These are phyloP conservation scores for Chascanopsetta lugubris DNA, from an alignment of 2,113 vertebrate species.

Conservation along the genomic window DNA sequence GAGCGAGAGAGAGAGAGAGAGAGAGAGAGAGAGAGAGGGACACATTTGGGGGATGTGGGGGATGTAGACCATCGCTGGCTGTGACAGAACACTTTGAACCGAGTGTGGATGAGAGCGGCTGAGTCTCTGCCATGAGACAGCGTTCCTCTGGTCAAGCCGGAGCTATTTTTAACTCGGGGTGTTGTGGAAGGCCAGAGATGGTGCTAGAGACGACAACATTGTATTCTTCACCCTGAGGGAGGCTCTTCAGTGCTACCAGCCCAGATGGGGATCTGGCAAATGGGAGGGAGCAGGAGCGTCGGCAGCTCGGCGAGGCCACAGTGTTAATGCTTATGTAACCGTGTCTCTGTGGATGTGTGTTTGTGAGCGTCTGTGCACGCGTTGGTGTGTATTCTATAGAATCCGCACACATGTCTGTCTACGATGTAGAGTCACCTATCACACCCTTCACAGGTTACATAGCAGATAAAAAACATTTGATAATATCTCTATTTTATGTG, in stretches of 20 bases:
- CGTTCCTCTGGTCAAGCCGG: conserved; percentile 34
- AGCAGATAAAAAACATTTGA: too few relatives aligned
- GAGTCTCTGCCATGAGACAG: conserved; percentile 50
- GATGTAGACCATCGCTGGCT: conserved; percentile 57
- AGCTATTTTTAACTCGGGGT: conserved; percentile 72
- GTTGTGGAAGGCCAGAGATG: conserved; percentile 51
- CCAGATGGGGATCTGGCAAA: conserved; percentile 58
- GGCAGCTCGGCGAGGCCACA: conserved; percentile 40
- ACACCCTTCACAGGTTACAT: too few relatives aligned
- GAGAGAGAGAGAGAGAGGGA: conserved; percentile 52
- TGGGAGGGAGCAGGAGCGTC: conserved; percentile 49
- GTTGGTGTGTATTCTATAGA: conserved; percentile 16
- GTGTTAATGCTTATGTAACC: conserved; percentile 66
- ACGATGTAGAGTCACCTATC: too few relatives aligned
- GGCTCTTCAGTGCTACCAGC: conserved; percentile 56
- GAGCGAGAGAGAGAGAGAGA: conserved; percentile 44
- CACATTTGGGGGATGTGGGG: conserved; percentile 74
- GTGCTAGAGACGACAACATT: conserved; percentile 70
- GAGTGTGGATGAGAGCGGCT: conserved; percentile 34
- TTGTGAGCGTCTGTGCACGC: conserved; percentile 25
- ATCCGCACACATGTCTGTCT: conserved; percentile 8
- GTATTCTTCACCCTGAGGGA: conserved; percentile 62
- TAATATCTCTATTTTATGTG: too few relatives aligned
- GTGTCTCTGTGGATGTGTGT: conserved; percentile 33
- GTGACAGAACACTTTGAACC: conserved; percentile 41